Evolutionary conservation across 37 sponge, comb jelly and placozoan genomes (phyloP).

Genomic region (Lycopodina hypogea): DNA sequence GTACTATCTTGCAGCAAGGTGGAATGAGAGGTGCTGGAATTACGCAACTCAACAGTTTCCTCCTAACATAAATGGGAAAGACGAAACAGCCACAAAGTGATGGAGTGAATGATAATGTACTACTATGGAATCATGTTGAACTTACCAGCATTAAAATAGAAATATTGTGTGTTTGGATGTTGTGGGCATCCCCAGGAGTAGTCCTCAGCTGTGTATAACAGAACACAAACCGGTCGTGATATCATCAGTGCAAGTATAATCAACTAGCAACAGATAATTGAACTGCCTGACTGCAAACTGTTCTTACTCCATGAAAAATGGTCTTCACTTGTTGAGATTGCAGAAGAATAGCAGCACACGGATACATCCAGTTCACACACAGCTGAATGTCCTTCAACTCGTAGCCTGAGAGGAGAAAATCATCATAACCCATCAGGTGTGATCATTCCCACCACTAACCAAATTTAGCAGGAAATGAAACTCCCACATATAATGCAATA

Average conservation of each 20-base stretch:
- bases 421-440: too few relatives aligned
- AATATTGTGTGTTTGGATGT: slow-evolving; percentile 75
- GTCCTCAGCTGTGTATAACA: slow-evolving; percentile 25
- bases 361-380: slow-evolving; percentile 68
- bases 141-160: slow-evolving; percentile 63
- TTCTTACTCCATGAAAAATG: slow-evolving; percentile 53
- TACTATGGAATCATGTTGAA: neutral
- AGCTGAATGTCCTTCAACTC: slow-evolving; percentile 50
- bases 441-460: too few relatives aligned
- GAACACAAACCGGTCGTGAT: neutral
- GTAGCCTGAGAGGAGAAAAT: slow-evolving; percentile 33
- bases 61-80: slow-evolving; percentile 21
- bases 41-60: slow-evolving; percentile 19
- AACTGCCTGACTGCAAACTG: neutral
- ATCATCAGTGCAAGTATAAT: neutral
- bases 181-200: slow-evolving; percentile 59
- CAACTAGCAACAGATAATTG: neutral
- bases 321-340: too few relatives aligned
- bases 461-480: too few relatives aligned
- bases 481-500: too few relatives aligned
- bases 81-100: neutral
- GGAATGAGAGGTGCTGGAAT: neutral
- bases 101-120: neutral
- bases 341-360: slow-evolving; percentile 30
- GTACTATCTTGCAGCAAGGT: slow-evolving; percentile 43